Percentiles rank a stretch among this genome's conserved stretches.
phyloP scores from a whole-genome alignment of 1,140 invertebrate species.

The Camponotus pennsylvanicus region DNA sequence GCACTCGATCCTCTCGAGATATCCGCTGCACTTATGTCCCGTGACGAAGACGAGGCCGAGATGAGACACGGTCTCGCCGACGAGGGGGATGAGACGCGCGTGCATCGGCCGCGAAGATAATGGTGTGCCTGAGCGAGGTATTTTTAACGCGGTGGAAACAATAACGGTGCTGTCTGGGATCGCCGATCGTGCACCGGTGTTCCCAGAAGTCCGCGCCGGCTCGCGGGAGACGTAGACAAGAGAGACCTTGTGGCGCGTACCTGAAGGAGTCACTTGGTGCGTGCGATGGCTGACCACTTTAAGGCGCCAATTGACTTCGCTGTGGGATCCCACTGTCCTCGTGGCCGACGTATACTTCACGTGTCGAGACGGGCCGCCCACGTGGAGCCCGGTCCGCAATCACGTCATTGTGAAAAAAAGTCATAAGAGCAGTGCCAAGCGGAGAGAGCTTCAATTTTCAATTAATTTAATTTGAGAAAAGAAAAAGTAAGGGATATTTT shows the following conservation, averaged over 20 bases:
- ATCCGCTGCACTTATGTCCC: conserved; percentile 28
- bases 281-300: conserved; percentile 41
- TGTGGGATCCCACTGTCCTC: conserved; percentile 52
- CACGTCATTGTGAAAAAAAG: conserved; percentile 35
- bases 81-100: conserved; percentile 7
- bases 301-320: conserved; percentile 61
- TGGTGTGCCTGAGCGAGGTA: conserved; percentile 33
- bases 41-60: conserved; percentile 25
- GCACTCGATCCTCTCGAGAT: conserved; percentile 45
- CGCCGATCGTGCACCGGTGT: conserved; percentile 43
- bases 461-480: neutral
- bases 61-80: conserved; percentile 23
- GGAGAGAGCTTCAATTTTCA: neutral
- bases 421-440: neutral
- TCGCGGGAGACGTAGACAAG: conserved; percentile 55
- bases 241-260: conserved; percentile 67
- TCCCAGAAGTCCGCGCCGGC: conserved; percentile 43
- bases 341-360: conserved; percentile 5
- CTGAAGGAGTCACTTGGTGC: conserved; percentile 66
- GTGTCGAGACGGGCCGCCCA: conserved; percentile 62
- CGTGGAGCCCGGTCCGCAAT: conserved; percentile 47
- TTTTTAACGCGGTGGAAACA: conserved; percentile 56
- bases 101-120: conserved; percentile 42
- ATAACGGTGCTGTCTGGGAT: conserved; percentile 55
- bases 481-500: conserved; percentile 5